Base-by-base conservation (phyloP, 1,140 invertebrate species). In the Musca domestica region DNA sequence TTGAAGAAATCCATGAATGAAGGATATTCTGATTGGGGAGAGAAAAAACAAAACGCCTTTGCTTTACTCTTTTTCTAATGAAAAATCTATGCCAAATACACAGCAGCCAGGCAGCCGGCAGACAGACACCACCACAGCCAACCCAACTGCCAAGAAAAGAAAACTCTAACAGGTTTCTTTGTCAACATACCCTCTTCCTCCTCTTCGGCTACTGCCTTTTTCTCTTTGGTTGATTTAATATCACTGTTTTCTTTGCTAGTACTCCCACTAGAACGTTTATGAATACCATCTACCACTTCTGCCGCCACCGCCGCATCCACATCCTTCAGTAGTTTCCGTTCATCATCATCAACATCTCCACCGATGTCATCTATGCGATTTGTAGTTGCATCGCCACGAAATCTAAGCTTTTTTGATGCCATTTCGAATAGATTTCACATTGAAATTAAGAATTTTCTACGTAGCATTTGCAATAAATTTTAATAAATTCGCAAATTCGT, bases 291-390 rank as follows among this genome's bases (percentile, higher is more conserved):
- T 34, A 46, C 19, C 48, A 41, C 12, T 14, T 30, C 23, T 25
- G 52, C 54, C 22, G 52, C 52, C 12, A 20, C 52, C 1, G 48
- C 17, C 48, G 17, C 48, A 61, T 61, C 27, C 56, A 61, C 27
- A 41, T 41, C 34, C 34, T 17, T 7, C 74, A 68, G 70, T 69
- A 22, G 12, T 15, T 15, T 3, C 27, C 3, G 27, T 30, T 41
- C 34, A 41, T 52, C 56, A 69, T 75, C 72, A 63, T 73, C 71
- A 51, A 47, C 56, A 69, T 75, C 72, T 58, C 73, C 71, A 51
- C 73, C 69, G 41, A 81, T 70, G 63, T 83, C 82, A 70, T 84
- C 83, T 6, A 83, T 74, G 71, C 80, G 80, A 71, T 74, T 64
- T 81, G 71, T 20, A 80, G 74, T 82, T 15, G 76, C 49, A 49